Evolutionary conservation across 2,888 invertebrate species (phyloP), one percentile per base, ranked within the genome.

Genomic region (Phania funesta): DNA sequence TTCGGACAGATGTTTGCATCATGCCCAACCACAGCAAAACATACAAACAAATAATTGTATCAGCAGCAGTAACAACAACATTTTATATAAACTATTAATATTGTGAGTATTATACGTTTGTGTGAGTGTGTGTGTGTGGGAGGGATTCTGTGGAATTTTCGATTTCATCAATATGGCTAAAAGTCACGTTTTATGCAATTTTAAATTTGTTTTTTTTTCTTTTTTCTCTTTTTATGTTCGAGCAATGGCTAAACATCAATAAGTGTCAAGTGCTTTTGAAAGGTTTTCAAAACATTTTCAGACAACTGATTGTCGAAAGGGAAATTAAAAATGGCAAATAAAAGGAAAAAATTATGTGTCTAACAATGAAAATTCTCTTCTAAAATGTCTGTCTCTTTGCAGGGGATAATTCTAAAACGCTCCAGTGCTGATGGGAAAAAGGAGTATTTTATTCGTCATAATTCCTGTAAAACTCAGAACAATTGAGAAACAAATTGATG

Each of bases 141-240:
- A 18, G 16, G 1, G 32, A 11, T 6, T 60, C 0, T 64, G 22
- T 26, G 1, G 38, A 26, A 7, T 4, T 41, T 44, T 13, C 16
- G 58, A 62, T 56, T 64, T 22, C 62, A 64, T 70, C 50, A 41
- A 52, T 65, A 52, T 35, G 22, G 26, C 38, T 18, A n/a, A 65
- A 65, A 76, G 80, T 80, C 76, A 76, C 80, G 76, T 80, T 80
- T 71, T 76, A 80, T 76, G 8, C 48, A 18, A 38, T 75, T 75
- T 74, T 41, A 35, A n/a, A n/a, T 24, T 60, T 32, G 26, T 16
- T 52, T 8, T 50, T 50, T 50, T 3, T 13, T 13, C 24, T 22
- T 16, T 44, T 41, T 22, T 26, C 11, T 60, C 29, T 73, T 29
- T 52, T 26, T 60, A 11, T n/a, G n/a, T 68, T 35, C 9, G 18